A percentile compares a stretch with the other conserved stretches of the same genome.
These are phyloP conservation scores for Bactericera cockerelli DNA, from an alignment of 1,140 invertebrate species.

Conservation along the genomic window DNA sequence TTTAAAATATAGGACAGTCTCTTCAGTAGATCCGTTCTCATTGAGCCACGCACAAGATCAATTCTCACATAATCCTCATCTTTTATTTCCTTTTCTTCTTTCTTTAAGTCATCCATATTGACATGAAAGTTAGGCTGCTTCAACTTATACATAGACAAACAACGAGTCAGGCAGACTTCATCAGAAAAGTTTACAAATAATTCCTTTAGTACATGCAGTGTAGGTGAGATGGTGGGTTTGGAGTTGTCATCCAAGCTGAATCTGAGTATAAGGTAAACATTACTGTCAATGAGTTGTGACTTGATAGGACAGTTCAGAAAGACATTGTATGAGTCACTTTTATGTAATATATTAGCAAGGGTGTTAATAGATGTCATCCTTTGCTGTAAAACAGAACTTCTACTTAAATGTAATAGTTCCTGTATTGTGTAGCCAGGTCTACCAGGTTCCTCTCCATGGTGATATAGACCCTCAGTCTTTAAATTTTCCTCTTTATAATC, in stretches of 20 bases:
- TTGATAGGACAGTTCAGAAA: slow-evolving; percentile 34
- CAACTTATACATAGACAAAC: slow-evolving; percentile 5
- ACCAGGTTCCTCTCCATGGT: slow-evolving; percentile 82
- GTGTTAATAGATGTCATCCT: slow-evolving; percentile 58
- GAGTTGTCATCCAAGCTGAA: slow-evolving; percentile 73
- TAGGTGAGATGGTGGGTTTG: slow-evolving; percentile 48
- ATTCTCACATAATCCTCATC: slow-evolving; percentile 68
- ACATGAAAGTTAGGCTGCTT: slow-evolving; percentile 39
- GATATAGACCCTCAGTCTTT: slow-evolving; percentile 45
- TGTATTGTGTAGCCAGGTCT: slow-evolving; percentile 75
- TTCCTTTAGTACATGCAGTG: slow-evolving; percentile 52
- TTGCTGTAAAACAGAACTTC: slow-evolving; percentile 54
- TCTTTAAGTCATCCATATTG: slow-evolving; percentile 27
- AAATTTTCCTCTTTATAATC: neutral
- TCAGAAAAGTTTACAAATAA: slow-evolving; percentile 59
- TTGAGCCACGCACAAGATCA: slow-evolving; percentile 51
- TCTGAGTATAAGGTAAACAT: slow-evolving; percentile 61
- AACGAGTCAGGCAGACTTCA: slow-evolving; percentile 35
- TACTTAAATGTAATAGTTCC: slow-evolving; percentile 63
- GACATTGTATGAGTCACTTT: slow-evolving; percentile 46
- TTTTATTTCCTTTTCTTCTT: slow-evolving; percentile 40
- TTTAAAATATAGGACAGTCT: slow-evolving; percentile 39
- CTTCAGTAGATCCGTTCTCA: slow-evolving; percentile 59
- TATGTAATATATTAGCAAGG: slow-evolving; percentile 58
- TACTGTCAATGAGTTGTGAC: slow-evolving; percentile 36